Percentiles rank a stretch among this genome's conserved stretches.
Evolutionary conservation across 2,113 vertebrate genomes (phyloP).

Genomic region (Crotalus viridis): DNA sequence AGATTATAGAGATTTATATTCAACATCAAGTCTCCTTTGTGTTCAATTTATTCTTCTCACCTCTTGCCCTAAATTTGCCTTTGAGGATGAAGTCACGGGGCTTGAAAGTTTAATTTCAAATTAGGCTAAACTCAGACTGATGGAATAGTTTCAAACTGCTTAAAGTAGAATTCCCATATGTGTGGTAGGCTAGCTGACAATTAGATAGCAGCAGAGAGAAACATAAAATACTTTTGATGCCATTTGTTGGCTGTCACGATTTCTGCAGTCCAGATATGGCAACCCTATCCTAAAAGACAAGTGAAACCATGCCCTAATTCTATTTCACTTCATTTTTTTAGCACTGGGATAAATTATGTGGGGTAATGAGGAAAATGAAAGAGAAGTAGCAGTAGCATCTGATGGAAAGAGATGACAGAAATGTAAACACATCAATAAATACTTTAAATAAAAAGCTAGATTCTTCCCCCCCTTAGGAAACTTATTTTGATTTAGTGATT

Average conservation of each 20-base stretch:
- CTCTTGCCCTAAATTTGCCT: neutral
- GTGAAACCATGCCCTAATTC: neutral
- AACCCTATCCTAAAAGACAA: neutral
- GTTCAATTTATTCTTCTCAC: neutral
- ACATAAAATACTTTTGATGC: neutral
- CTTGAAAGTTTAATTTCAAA: neutral
- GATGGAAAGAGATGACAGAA: neutral
- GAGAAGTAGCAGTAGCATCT: neutral
- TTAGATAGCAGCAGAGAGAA: neutral
- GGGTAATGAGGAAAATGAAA: neutral
- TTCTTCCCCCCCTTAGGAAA: neutral
- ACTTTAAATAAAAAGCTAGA: neutral
- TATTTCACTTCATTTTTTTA: neutral
- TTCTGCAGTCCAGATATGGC: neutral
- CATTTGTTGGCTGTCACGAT: neutral
- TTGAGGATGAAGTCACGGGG: neutral
- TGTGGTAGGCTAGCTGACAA: neutral
- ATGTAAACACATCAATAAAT: neutral
- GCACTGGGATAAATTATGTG: neutral
- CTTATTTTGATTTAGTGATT: neutral
- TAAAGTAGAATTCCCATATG: neutral
- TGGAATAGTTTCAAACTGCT: neutral
- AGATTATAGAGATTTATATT: neutral
- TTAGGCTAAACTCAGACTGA: neutral
- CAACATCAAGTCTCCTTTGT: neutral